A percentile compares a stretch with the other conserved stretches of the same genome.
phyloP scores from a whole-genome alignment of 2,888 invertebrate genomes.

The Crepidodera aurea region DNA sequence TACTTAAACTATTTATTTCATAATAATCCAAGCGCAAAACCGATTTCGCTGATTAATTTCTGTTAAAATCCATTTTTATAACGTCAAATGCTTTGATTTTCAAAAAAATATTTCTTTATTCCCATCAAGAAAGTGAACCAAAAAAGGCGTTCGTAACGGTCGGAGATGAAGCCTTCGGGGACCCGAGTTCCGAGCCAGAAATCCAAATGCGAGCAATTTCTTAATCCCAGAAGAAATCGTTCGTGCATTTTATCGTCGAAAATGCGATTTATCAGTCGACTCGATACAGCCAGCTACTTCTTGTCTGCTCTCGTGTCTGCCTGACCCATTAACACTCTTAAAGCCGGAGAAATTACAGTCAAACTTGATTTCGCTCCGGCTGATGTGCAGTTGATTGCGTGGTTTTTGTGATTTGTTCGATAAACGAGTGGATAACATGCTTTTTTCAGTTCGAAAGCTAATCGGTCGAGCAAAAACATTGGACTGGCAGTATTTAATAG shows the following conservation, averaged over 20 bases:
- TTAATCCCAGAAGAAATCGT: conserved; percentile 45
- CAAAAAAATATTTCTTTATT: too few species aligned
- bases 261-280: conserved; percentile 47
- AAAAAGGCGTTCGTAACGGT: conserved; percentile 25
- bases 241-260: conserved; percentile 47
- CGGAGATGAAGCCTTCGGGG: conserved; percentile 35
- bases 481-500: too few species aligned
- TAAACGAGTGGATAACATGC: conserved; percentile 4
- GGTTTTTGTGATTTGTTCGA: conserved; percentile 10
- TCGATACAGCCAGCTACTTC: conserved; percentile 38
- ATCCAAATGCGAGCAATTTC: conserved; percentile 43
- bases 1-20: too few species aligned
- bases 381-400: conserved; percentile 18
- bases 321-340: conserved; percentile 43
- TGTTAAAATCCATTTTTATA: too few species aligned
- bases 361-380: conserved; percentile 22
- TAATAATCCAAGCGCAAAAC: too few species aligned
- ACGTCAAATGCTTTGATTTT: too few species aligned
- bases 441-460: too few species aligned
- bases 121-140: conserved; percentile 1
- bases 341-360: conserved; percentile 41
- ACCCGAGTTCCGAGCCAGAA: conserved; percentile 32
- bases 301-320: conserved; percentile 30
- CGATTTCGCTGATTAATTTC: too few species aligned
- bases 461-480: too few species aligned